Evolutionary conservation across 1,140 invertebrate species (phyloP).

Genomic region (Dendrolimus punctatus): DNA sequence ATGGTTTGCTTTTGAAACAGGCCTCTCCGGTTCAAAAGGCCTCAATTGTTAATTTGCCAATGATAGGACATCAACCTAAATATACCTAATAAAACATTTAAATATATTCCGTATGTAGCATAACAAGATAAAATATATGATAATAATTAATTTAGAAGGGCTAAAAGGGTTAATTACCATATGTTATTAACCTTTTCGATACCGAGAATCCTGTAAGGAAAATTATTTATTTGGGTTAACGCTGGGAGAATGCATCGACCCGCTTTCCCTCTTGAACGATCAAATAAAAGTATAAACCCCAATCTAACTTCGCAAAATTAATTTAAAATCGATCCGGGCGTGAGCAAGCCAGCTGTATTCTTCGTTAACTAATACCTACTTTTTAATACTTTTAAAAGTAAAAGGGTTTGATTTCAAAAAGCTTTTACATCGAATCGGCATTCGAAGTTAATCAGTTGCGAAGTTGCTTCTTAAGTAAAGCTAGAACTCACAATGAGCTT

Average conservation of each 20-base stretch:
- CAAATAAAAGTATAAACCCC: slow-evolving; percentile 58
- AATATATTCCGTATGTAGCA: too few relatives aligned
- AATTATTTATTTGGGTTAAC: slow-evolving; percentile 5
- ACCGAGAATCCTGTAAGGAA: too few relatives aligned
- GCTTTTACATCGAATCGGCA: slow-evolving; percentile 22
- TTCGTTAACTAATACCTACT: slow-evolving; percentile 27
- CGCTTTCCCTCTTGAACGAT: slow-evolving; percentile 24
- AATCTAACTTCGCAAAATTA: slow-evolving; percentile 68
- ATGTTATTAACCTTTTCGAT: too few relatives aligned
- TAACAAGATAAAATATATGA: too few relatives aligned
- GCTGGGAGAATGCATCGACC: too few relatives aligned
- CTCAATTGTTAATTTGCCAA: too few relatives aligned
- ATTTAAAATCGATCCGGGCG: slow-evolving; percentile 55
- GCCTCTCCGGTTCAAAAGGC: too few relatives aligned
- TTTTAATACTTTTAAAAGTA: slow-evolving; percentile 39
- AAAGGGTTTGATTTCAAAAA: slow-evolving; percentile 45
- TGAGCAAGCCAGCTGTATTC: slow-evolving; percentile 37
- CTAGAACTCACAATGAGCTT: not conserved
- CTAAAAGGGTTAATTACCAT: too few relatives aligned
- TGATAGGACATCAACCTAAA: too few relatives aligned
- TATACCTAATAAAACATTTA: too few relatives aligned
- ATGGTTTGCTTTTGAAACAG: too few relatives aligned
- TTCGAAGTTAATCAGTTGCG: slow-evolving; percentile 40
- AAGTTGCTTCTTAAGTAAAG: slow-evolving; percentile 5
- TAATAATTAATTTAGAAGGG: too few relatives aligned